Conservation (phyloP, 2,113 vertebrate species). For the Gobiocypris rarus region DNA sequence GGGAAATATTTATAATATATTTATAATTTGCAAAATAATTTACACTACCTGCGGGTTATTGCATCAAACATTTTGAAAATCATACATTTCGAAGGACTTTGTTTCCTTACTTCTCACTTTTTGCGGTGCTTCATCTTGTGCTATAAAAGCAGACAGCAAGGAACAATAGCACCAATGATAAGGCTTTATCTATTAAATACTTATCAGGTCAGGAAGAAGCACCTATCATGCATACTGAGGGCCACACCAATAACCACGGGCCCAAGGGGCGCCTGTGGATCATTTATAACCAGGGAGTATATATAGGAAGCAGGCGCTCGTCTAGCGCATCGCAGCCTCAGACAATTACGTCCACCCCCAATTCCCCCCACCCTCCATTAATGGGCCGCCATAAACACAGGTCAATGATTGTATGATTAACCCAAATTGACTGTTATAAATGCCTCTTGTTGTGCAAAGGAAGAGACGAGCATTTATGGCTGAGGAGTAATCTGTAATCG, state of each 20-base stretch:
- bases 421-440: constrained; percentile 62
- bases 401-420: constrained; percentile 64
- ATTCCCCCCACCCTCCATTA: constrained; percentile 50
- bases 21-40: constrained; percentile 36
- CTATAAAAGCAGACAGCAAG: constrained; percentile 56
- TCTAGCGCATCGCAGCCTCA: constrained; percentile 9
- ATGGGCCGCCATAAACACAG: constrained; percentile 53
- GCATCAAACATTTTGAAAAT: constrained; percentile 34
- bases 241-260: constrained; percentile 33
- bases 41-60: constrained; percentile 15
- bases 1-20: constrained; percentile 36
- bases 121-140: constrained; percentile 43
- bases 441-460: constrained; percentile 53
- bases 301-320: constrained; percentile 38
- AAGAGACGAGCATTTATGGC: constrained; percentile 52
- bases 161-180: constrained; percentile 55
- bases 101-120: constrained; percentile 25
- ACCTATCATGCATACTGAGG: constrained; percentile 53
- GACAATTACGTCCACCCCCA: constrained; percentile 49
- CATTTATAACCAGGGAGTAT: constrained; percentile 56
- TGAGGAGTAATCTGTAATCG: constrained; percentile 48
- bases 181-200: constrained; percentile 63
- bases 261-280: constrained; percentile 38
- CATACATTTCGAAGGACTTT: not conserved
- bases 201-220: constrained; percentile 58